Evolutionary conservation across 37 sponge, comb jelly and placozoan genomes (phyloP).

Genomic region (Chondrosia reniformis): DNA sequence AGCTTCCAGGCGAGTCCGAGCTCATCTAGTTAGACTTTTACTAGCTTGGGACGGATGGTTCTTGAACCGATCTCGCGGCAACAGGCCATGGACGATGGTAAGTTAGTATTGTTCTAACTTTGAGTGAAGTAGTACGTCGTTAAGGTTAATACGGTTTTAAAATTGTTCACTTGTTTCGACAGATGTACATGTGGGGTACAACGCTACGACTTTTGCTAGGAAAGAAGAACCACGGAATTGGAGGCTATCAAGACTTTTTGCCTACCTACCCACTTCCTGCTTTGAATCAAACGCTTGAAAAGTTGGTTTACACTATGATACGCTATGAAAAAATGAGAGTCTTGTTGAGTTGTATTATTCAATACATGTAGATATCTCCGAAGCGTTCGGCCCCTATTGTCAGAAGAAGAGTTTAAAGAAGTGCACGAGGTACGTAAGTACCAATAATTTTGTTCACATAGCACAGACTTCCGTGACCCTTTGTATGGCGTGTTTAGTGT

Average conservation of each 20-base stretch:
- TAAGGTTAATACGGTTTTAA: not conserved
- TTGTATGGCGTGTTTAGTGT: too few species aligned
- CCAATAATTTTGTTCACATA: too few species aligned
- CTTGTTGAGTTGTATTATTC: not conserved
- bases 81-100: too few species aligned
- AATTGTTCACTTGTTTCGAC: not conserved
- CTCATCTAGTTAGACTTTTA: constrained; percentile 37
- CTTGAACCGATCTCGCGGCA: constrained; percentile 26
- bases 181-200: constrained; percentile 58
- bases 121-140: not conserved
- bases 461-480: too few species aligned
- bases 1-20: constrained; percentile 22
- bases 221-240: constrained; percentile 27
- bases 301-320: constrained; percentile 25
- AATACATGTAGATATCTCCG: constrained; percentile 51
- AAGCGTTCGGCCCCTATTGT: constrained; percentile 58
- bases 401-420: constrained; percentile 44
- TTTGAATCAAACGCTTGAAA: constrained; percentile 55
- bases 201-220: constrained; percentile 50
- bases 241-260: constrained; percentile 53
- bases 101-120: too few species aligned
- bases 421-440: constrained; percentile 12
- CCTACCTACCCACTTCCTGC: constrained; percentile 73
- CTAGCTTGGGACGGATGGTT: constrained; percentile 71
- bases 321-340: not conserved